Evolutionary conservation across 2,797 vertebrate species (phyloP).

Genomic region (Botia kubotai): DNA sequence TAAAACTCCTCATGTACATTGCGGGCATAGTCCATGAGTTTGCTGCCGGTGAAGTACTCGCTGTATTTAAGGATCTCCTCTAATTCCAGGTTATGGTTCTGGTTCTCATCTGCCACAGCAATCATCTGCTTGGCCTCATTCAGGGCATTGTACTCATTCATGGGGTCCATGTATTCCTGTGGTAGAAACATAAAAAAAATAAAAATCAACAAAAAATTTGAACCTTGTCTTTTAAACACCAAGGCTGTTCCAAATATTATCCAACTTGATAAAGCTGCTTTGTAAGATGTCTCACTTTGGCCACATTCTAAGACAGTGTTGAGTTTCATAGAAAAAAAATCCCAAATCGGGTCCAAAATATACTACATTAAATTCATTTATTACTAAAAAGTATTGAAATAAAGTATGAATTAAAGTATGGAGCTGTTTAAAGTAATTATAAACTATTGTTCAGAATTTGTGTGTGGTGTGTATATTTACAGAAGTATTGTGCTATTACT

Average conservation of each 20-base stretch:
- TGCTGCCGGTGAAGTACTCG: constrained; percentile 98
- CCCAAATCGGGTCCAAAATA: too few species aligned
- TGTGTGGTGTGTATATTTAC: not conserved
- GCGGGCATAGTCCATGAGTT: constrained; percentile 96
- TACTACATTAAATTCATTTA: not conserved
- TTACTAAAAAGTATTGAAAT: not conserved
- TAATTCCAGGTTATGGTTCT: constrained; percentile 89
- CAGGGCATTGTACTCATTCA: constrained; percentile 95
- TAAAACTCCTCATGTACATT: constrained; percentile 98
- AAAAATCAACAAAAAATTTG: not conserved
- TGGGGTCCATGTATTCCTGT: constrained; percentile 98
- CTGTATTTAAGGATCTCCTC: constrained; percentile 98
- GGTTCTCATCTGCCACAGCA: constrained; percentile 96
- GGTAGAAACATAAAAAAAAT: not conserved
- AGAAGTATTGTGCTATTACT: too few species aligned
- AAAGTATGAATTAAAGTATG: too few species aligned
- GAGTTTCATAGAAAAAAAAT: too few species aligned
- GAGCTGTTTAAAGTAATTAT: too few species aligned
- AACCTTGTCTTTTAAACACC: not conserved
- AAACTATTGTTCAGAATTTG: too few species aligned
- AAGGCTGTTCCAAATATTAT: too few species aligned
- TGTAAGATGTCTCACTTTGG: too few species aligned
- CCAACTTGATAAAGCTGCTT: too few species aligned
- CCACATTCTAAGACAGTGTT: too few species aligned
- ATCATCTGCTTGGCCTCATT: constrained; percentile 99